Evolutionary conservation across 1,140 invertebrate species (phyloP).

Genomic region (Mesaphorura yosii): DNA sequence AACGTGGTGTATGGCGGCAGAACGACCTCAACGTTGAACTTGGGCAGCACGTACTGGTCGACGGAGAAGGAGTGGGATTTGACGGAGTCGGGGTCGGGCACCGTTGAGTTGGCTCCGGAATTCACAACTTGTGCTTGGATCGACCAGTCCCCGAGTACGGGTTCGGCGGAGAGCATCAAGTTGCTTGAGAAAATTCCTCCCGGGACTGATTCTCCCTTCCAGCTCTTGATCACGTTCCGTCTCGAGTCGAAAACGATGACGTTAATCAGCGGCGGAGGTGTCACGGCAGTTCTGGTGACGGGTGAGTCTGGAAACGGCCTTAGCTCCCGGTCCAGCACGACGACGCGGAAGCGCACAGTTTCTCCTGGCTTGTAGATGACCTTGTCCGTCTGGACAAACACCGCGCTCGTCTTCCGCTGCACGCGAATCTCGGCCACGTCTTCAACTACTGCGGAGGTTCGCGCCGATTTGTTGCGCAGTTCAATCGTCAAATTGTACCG

Average conservation of each 20-base stretch:
- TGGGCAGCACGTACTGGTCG: constrained; percentile 82
- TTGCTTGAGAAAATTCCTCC: not conserved
- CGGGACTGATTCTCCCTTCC: constrained; percentile 44
- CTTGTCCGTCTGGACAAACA: constrained; percentile 88
- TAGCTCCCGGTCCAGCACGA: constrained; percentile 62
- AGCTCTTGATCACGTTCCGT: constrained; percentile 8
- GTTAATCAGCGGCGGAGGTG: not conserved
- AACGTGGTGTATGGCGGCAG: constrained; percentile 66
- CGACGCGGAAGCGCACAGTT: constrained; percentile 68
- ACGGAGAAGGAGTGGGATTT: constrained; percentile 57
- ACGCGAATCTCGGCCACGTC: not conserved
- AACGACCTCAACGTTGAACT: constrained; percentile 73
- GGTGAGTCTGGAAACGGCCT: constrained; percentile 49
- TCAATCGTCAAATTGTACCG: constrained; percentile 2
- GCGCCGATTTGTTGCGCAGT: too few species aligned
- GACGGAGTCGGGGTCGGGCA: constrained; percentile 29
- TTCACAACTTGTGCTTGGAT: constrained; percentile 38
- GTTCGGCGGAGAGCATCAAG: constrained; percentile 33
- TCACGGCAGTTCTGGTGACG: too few species aligned
- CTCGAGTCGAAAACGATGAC: constrained; percentile 1
- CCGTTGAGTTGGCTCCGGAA: constrained; percentile 54
- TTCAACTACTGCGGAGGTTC: not conserved
- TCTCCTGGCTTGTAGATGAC: constrained; percentile 80
- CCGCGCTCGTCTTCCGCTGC: constrained; percentile 41
- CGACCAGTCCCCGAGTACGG: constrained; percentile 76